Base-by-base conservation (phyloP, 2,797 vertebrate genomes). In the Argya squamiceps region DNA sequence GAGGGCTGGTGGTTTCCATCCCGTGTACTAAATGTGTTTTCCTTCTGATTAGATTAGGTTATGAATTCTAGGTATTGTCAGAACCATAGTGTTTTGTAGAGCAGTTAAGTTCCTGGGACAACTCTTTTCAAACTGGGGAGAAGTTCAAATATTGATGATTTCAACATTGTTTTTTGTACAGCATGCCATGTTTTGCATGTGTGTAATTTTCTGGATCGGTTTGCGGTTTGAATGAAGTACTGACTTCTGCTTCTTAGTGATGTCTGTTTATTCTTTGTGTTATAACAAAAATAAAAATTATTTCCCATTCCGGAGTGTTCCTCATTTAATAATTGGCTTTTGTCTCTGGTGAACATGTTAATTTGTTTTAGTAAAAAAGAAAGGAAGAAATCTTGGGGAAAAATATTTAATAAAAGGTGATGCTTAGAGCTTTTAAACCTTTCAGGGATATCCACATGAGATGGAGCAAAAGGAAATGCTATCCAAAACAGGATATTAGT, bases 221-320 rank as follows among this genome's bases (percentile, higher is more conserved):
- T 93, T 83, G 71, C 30, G 47, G 32, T 89, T 92, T 83, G 79
- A 96, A 97, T 97, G 93, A 97, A 97, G 79, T 76, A 55, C 6
- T 76, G 76, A 14, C 49, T 94, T 91, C 6, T 93, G 36, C 52
- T 71, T 53, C 83, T 92, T 78, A 47, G 41, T 88, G 63, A 55
- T 88, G 64, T 19, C 29, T 93, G 6, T 85, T 94, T 71, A 36
- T 94, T 93, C 37, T 75, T 76, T 44, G 50, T 19, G 7, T 64
- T 73, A 6, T 64, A 49, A 76, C 11, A 87, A 46, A 52, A 76
- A 49, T 18, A 68, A 79, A 36, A 62, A 37, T 22, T 20, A 3
- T 10, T 74, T 64, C 21, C 41, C 18, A 11, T 70, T 83, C 44
- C 3, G 5, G 26, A 53, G 34, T 70, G 29, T 27, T 90, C n/a